Base-by-base conservation (phyloP, 2,113 vertebrate genomes). In the Thamnaconus septentrionalis region DNA sequence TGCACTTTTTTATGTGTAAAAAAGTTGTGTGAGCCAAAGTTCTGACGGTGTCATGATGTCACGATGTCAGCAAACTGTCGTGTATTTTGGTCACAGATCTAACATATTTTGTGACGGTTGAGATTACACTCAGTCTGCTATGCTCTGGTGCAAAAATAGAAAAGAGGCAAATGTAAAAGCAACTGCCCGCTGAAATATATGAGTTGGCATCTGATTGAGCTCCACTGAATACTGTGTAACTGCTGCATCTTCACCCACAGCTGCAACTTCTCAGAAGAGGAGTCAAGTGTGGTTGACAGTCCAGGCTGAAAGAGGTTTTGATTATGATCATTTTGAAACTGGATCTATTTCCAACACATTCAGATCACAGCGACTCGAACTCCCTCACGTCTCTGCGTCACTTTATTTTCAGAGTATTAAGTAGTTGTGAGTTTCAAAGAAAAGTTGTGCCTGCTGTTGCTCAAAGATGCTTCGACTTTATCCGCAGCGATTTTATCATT, bases 281-380 rank as follows among this genome's bases (percentile, higher is more conserved):
- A 77, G 70, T 79, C 60, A 66, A 85, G 73, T 66, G 43, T 71
- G 73, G 70, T 56, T 68, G 73, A 77, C 68, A 75, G 71, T 69
- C 41, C 80, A 66, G 64, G 64, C 66, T 56, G 49, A 61, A 79
- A 75, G 47, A 71, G 47, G 55, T 63, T 75, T 76, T 80, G 71
- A 85, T 83, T 79, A 78, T 69, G 64, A 83, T 80, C 4, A 71
- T 69, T 75, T 66, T 9, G 4, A 70, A 51, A 75, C 46, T 53
- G 6, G 41, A 41, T 76, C 62, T 80, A 71, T 84, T 79, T 77
- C 81, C 66, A 41, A 76, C 64, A 52, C 60, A 53, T 68, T 69
- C 10, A 65, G 64, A 67, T 52, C 12, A 56, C 55, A 53, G 49
- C 3, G 18, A 31, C 18, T 31, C 18, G 18, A 31, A 31, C 18